A percentile compares a stretch with the other conserved stretches of the same genome.
Evolutionary conservation across 2,888 invertebrate genomes (phyloP).

Genomic region (Ennomos erosarius): DNA sequence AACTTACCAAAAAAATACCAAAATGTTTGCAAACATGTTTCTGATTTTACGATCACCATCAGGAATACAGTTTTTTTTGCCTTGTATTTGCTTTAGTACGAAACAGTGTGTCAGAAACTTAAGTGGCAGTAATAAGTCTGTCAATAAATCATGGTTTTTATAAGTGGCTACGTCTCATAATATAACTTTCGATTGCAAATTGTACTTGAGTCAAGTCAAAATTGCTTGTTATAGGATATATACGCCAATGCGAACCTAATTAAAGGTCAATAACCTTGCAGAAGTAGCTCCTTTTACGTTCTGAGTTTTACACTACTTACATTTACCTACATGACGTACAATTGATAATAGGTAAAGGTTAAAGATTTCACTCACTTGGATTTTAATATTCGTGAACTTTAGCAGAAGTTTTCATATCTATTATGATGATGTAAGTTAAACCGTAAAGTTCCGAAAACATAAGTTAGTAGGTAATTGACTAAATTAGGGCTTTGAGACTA

Average conservation of each 20-base stretch:
- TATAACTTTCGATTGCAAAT: conserved; percentile 63
- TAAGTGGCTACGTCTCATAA: conserved; percentile 38
- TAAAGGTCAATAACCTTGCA: conserved; percentile 18
- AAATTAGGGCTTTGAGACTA: too few species aligned
- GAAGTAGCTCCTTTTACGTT: conserved; percentile 7
- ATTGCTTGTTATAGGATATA: conserved; percentile 36
- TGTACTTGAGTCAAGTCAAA: conserved; percentile 53
- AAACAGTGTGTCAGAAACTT: conserved; percentile 44
- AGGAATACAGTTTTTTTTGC: conserved; percentile 9
- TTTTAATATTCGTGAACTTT: too few species aligned
- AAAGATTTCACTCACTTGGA: too few species aligned
- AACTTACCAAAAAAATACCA: not conserved
- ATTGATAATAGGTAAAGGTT: too few species aligned
- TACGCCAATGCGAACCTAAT: conserved; percentile 24
- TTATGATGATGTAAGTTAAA: too few species aligned
- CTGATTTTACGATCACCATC: conserved; percentile 5
- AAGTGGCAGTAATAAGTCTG: conserved; percentile 60
- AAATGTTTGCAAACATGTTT: conserved; percentile 1
- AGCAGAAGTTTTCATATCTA: too few species aligned
- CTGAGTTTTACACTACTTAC: too few species aligned
- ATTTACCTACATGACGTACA: too few species aligned
- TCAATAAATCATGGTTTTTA: conserved; percentile 69
- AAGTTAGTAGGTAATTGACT: too few species aligned
- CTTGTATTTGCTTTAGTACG: conserved; percentile 25
- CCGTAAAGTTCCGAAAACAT: too few species aligned